Evolutionary conservation across 2,113 vertebrate genomes (phyloP), one percentile per base, ranked within the genome.

Genomic region (Formicarius rufipectus): DNA sequence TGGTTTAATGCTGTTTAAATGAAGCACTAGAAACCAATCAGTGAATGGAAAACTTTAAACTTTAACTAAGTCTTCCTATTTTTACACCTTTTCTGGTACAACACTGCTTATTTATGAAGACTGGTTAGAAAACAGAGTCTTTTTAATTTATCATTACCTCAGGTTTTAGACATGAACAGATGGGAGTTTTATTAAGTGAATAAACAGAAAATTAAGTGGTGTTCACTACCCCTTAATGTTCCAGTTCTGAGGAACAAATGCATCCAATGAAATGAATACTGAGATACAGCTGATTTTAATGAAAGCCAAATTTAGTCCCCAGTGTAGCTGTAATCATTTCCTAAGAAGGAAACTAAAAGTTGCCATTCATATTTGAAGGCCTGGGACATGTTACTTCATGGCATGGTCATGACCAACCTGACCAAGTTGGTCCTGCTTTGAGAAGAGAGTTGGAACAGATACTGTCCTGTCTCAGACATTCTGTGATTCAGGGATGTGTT

Each of bases 1-100:
- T 25, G n/a, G 28, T 84, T 94, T 95, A 86, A 86, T 74, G 31
- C 19, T 87, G 44, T 68, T 84, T 91, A 71, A 94, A 78, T 62
- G 37, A 93, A 87, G 45, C 60, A 73, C 27, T 52, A 87, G 47
- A 53, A 68, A 28, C 0, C 10, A 50, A 53, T 62, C 42, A 33
- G 6, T 40, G 9, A 37, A 78, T 55, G 20, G 33, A 27, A 80
- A 84, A 80, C 39, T 28, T 78, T 72, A 74, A 63, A 72, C 27
- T 86, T 78, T 72, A 67, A 78, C 45, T 68, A 44, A n/a, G 49
- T 69, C 40, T 59, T 59, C 18, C 18, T 84, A 22, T 45, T 71
- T 62, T 80, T 39, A 28, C 25, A 77, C 69, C 6, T 12, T 42
- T 92, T 79, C 40, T 67, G 49, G 20, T 64, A 56, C 7, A 40